These are phyloP conservation scores for Recurvirostra avosetta DNA, from an alignment of 2,113 vertebrate genomes.

Conservation along the genomic window DNA sequence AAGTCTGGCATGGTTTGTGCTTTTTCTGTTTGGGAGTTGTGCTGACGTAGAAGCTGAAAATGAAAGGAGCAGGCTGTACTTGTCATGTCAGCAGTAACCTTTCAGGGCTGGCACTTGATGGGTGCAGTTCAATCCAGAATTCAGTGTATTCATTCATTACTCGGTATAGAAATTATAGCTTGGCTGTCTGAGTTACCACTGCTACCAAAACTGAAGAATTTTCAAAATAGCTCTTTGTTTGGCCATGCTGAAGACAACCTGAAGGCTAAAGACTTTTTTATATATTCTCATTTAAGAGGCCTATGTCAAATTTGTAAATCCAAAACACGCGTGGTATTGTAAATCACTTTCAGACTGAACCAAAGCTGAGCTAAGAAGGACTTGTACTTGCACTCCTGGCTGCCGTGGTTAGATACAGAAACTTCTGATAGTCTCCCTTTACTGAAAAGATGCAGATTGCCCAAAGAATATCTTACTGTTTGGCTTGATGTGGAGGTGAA, in stretches of 20 bases:
- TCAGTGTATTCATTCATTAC: not conserved
- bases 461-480: not conserved
- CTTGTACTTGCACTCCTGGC: not conserved
- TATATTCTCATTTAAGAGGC: not conserved
- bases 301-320: not conserved
- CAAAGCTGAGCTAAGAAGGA: not conserved
- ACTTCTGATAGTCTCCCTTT: not conserved
- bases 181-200: not conserved
- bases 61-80: not conserved
- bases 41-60: not conserved
- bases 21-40: not conserved
- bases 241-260: not conserved
- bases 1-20: not conserved
- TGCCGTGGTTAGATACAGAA: not conserved
- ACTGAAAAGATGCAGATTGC: not conserved
- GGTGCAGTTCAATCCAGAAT: not conserved
- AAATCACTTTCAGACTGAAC: not conserved
- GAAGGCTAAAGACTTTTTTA: not conserved
- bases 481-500: not conserved
- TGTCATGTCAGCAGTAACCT: not conserved
- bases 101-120: not conserved
- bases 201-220: not conserved
- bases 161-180: not conserved
- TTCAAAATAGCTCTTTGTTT: not conserved
- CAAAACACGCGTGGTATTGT: fast-evolving